Percentiles rank a stretch among this genome's conserved stretches.
These are phyloP conservation scores for Gorsachius magnificus DNA, from an alignment of 2,797 vertebrate species.

Conservation along the genomic window DNA sequence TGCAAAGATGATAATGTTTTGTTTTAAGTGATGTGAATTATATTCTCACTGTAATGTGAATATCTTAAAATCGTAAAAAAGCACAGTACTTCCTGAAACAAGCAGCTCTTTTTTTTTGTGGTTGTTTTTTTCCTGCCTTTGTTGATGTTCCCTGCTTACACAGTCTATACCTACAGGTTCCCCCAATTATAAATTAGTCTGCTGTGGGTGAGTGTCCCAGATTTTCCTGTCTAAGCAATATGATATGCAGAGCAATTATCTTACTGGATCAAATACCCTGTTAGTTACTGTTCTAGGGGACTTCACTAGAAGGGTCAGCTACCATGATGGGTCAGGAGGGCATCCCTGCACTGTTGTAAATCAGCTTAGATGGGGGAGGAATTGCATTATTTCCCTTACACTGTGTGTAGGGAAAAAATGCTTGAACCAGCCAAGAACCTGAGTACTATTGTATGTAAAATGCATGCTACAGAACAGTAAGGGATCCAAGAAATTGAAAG, in stretches of 20 bases:
- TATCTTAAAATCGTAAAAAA: neutral
- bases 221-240: neutral
- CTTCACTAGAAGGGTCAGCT: neutral
- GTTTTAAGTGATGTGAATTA: neutral
- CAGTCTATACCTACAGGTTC: neutral
- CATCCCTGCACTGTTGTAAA: neutral
- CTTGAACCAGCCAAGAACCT: neutral
- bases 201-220: neutral
- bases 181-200: neutral
- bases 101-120: neutral
- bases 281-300: neutral
- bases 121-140: neutral
- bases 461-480: neutral
- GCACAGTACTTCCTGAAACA: neutral
- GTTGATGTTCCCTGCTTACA: neutral
- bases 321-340: neutral
- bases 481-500: neutral
- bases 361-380: neutral
- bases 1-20: neutral
- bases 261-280: neutral
- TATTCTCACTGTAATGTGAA: neutral
- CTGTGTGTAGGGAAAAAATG: neutral
- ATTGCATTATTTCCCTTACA: neutral
- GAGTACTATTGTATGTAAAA: neutral
- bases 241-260: neutral